phyloP scores from a whole-genome alignment of 1,140 invertebrate genomes.

The Epicauta chinensis region DNA sequence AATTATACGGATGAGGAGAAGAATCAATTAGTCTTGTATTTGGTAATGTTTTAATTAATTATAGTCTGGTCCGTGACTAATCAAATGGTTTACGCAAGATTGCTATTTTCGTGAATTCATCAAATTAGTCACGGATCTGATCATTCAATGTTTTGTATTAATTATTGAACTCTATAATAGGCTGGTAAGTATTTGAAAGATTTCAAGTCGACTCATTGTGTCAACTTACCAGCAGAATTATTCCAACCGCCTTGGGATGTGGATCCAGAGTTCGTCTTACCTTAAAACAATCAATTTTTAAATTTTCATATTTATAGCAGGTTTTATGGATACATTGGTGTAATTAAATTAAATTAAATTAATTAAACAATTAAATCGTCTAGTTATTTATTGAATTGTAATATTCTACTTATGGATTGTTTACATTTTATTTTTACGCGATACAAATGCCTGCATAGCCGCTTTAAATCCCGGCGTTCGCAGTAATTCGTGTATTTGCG shows the following conservation, averaged over 20 bases:
- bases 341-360: constrained; percentile 9
- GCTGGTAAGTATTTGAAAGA: constrained; percentile 77
- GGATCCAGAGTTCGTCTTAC: constrained; percentile 33
- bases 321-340: constrained; percentile 14
- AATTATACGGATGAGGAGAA: constrained; percentile 47
- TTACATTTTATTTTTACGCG: constrained; percentile 33
- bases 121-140: no score
- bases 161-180: constrained; percentile 43
- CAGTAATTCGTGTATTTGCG: constrained; percentile 26
- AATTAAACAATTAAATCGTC: neutral
- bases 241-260: constrained; percentile 56
- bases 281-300: constrained; percentile 30
- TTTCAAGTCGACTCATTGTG: constrained; percentile 81
- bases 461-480: constrained; percentile 33
- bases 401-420: neutral
- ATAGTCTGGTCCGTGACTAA: no score
- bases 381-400: constrained; percentile 1
- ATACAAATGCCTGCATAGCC: constrained; percentile 27
- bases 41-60: no score
- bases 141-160: constrained; percentile 2
- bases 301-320: neutral
- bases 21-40: constrained; percentile 53
- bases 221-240: constrained; percentile 61
- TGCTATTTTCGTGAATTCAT: no score
- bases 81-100: no score